Base-by-base conservation (phyloP, 2,888 invertebrate species). In the Melanotus villosus region DNA sequence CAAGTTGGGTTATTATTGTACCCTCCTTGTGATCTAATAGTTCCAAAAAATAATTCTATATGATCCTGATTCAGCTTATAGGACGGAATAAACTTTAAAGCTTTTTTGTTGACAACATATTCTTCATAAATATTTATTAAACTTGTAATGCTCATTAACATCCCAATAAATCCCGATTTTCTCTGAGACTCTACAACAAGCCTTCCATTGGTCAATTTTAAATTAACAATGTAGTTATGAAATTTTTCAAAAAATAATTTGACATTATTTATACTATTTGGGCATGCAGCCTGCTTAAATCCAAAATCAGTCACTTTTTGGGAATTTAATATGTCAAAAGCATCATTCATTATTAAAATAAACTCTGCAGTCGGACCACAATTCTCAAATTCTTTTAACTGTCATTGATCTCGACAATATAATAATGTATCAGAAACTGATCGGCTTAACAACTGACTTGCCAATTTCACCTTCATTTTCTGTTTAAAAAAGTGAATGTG, bases 401-500 rank as follows among this genome's bases (percentile, higher is more conserved):
- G 57, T 18, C 77, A 47, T 14, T 64, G 47, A 19, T 73, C 56
- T 30, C 60, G 52, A 30, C 75, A 78, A 58, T 71, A 73, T 41
- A 72, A 41, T 5, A 80, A 16, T 16, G 77, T 72, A 65, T 78
- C 75, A 38, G 77, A 75, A 7, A 65, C 65, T 4, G 65, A 65
- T 6, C 43, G 21, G 23, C 65, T 71, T 19, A 63, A 18, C 1
- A 52, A 5, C 26, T 63, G 62, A 7, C n/a, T n/a, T n/a, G n/a
- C n/a, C n/a, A n/a, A n/a, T n/a, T n/a, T n/a, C n/a, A n/a, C n/a
- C n/a, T n/a, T n/a, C n/a, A n/a, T n/a, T n/a, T n/a, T n/a, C n/a
- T n/a, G n/a, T n/a, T n/a, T n/a, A n/a, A n/a, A n/a, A n/a, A n/a
- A n/a, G n/a, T n/a, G n/a, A n/a, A n/a, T n/a, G n/a, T n/a, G n/a